phyloP scores from a whole-genome alignment of 1,140 invertebrate species.

The Coelopa frigida region DNA sequence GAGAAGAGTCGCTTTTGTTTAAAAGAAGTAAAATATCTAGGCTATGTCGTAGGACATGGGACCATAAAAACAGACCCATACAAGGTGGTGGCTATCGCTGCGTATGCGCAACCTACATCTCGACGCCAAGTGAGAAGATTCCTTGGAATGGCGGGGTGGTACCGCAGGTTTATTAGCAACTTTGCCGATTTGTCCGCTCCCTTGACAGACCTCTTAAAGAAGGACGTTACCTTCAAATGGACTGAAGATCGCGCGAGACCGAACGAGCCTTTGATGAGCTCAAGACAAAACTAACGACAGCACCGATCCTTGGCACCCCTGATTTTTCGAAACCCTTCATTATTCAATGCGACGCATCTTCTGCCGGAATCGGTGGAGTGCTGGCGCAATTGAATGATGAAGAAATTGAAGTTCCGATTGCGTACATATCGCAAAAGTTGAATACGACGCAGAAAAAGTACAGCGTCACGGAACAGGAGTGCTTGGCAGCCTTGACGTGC shows the following conservation, averaged over 20 bases:
- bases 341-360: constrained; percentile 14
- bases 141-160: constrained; percentile 44
- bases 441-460: constrained; percentile 16
- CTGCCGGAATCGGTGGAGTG: constrained; percentile 16
- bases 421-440: constrained; percentile 14
- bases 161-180: constrained; percentile 32
- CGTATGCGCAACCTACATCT: constrained; percentile 11
- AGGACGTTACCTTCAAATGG: constrained; percentile 19
- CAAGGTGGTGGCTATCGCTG: constrained; percentile 17
- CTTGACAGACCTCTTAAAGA: constrained; percentile 17
- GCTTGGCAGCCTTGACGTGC: constrained; percentile 42
- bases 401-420: constrained; percentile 13
- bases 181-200: constrained; percentile 29
- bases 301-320: constrained; percentile 21
- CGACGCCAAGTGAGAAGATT: constrained; percentile 43
- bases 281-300: constrained; percentile 12
- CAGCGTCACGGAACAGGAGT: constrained; percentile 42
- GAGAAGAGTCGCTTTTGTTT: constrained; percentile 17
- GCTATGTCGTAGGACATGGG: constrained; percentile 21
- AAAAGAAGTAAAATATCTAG: constrained; percentile 19
- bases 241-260: constrained; percentile 10
- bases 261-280: constrained; percentile 15
- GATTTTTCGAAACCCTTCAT: constrained; percentile 18
- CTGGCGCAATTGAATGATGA: constrained; percentile 32
- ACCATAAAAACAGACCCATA: constrained; percentile 34